Evolutionary conservation across 2,797 vertebrate genomes (phyloP), one percentile per base, ranked within the genome.

Genomic region (Sciurus carolinensis): DNA sequence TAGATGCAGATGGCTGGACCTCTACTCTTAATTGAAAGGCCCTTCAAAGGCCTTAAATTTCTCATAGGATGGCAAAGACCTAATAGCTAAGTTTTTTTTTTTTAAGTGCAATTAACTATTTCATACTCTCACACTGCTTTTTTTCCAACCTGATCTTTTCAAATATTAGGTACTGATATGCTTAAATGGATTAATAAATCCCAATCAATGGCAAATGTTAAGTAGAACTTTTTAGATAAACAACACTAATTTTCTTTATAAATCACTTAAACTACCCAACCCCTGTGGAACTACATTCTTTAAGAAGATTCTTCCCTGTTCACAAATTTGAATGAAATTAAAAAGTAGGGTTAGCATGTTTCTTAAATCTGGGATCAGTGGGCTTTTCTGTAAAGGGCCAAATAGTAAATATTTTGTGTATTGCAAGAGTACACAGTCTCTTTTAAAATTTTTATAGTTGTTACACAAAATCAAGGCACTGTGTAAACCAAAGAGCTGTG

Each of bases 141-240:
- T 77, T 81, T 87, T 64, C 39, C 44, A 90, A 39, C 5, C 28
- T 83, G 30, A 92, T 82, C 77, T 84, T 89, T 76, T 20, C 62
- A 79, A 44, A 28, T 91, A 33, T 52, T 33, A 87, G 22, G 5
- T 67, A 80, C 30, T 91, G 80, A 84, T 77, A 94, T 97, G 66
- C 44, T 91, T 76, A 24, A 87, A 64, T n/a, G 33, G 13, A 15
- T 62, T 88, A 75, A 44, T 66, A 81, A 91, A 75, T 91, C 5
- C 47, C 50, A 71, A 89, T 87, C 44, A 83, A 26, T 73, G 54
- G 81, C 22, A 87, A 85, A 80, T 42, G 85, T 72, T 66, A 75
- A 97, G 54, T 69, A 83, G 83, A n/a, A 24, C 14, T 95, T 92
- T 90, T 50, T 50, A 77, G n/a, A 66, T 87, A 62, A 94, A 82